Evolutionary conservation across 92 coral and sea anemone species (phyloP), one percentile per base, ranked within the genome.

Genomic region (Palythoa caribaeorum): DNA sequence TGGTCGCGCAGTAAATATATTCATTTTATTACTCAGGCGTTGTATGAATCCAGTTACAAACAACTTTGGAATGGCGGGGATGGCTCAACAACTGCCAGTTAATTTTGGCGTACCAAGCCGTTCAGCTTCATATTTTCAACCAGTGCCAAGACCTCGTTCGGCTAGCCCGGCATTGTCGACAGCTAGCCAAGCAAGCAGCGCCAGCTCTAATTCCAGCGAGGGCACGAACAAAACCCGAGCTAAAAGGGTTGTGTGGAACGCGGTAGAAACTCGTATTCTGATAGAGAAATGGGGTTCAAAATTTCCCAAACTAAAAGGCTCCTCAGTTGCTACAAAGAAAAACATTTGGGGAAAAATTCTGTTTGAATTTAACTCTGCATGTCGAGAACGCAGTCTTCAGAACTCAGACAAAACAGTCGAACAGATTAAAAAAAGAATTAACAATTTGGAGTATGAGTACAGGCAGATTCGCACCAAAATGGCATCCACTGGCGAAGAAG

Each of bases 401-500:
- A 15, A 48, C 79, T 75, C 71, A 16, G 60, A 76, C 79, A 78
- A 69, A 75, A 52, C 92, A n/a, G 70, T 81, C 60, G 85, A 83
- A 2, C 92, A 89, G 77, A 38, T 68, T 12, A 84, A 89, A 51
- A 89, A 74, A 60, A 69, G 84, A 53, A 63, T 63, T 14, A 76
- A 84, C 75, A 83, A 76, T 39, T 60, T 75, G 48, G 92, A 89
- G 15, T 91, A 91, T 15, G 86, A 88, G 65, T 91, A 74, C 74
- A 40, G 85, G 28, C 88, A 74, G 28, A 73, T 87, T 38, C 57
- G 73, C 77, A 83, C 91, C 7, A 91, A 77, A 38, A 88, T 88
- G 86, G 88, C 90, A 12, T 38, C 90, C 47, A 83, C 91, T n/a
- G 88, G 83, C 11, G 91, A 90, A 72, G 83, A 87, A 83, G 88